Percentiles rank a stretch among this genome's conserved stretches.
Conservation (phyloP, 1,140 invertebrate species). For the Euwallacea fornicatus region DNA sequence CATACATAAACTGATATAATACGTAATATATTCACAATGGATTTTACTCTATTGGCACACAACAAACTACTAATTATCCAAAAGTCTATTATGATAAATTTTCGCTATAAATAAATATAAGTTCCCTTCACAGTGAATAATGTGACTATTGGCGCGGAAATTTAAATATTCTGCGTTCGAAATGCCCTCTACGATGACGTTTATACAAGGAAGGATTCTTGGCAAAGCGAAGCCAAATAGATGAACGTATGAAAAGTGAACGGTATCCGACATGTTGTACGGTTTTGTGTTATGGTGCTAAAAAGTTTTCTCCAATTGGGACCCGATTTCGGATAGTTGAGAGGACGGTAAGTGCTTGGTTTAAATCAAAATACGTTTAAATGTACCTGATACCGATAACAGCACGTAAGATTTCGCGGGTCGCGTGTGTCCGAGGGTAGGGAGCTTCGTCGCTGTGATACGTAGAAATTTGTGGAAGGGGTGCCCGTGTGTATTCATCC, state of each 20-base stretch:
- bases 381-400: slow-evolving; percentile 35
- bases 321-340: not conserved
- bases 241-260: slow-evolving; percentile 4
- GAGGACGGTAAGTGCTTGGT: not conserved
- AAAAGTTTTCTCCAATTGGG: not conserved
- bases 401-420: slow-evolving; percentile 50
- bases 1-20: too few relatives aligned
- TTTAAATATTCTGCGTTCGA: not conserved
- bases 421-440: slow-evolving; percentile 53
- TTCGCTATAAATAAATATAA: too few relatives aligned
- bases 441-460: slow-evolving; percentile 54
- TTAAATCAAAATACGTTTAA: not conserved
- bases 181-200: slow-evolving; percentile 7
- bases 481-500: slow-evolving; percentile 54
- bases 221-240: slow-evolving; percentile 7
- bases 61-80: too few relatives aligned
- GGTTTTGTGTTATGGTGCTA: slow-evolving; percentile 2
- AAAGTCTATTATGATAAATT: too few relatives aligned
- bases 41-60: too few relatives aligned
- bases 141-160: too few relatives aligned
- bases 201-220: not conserved
- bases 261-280: slow-evolving; percentile 12
- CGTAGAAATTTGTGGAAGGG: slow-evolving; percentile 54
- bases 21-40: too few relatives aligned
- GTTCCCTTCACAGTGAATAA: too few relatives aligned